Evolutionary conservation across 1,140 invertebrate species (phyloP), one percentile per base, ranked within the genome.

Genomic region (Sitobion miscanthi): DNA sequence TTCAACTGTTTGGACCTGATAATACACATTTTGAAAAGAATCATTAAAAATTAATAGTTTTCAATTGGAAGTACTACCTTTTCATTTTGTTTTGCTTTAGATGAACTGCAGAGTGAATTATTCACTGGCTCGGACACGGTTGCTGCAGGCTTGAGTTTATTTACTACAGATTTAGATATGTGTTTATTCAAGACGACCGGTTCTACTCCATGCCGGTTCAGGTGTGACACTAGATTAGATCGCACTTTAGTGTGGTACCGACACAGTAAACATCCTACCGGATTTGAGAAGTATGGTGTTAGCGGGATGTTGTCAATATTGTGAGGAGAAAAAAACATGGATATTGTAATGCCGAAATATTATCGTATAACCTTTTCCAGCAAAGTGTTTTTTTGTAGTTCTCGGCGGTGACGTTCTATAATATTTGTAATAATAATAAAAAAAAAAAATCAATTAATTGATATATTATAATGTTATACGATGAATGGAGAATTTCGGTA

Each of bases 111-210:
- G 0, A 97, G 97, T 35, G 97, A 95, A 95, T 98, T 98, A 0
- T 96, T 96, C 97, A 98, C 98, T 95, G 97, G 97, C 94, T 98
- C 97, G 94, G 98, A 98, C 96, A 14, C 47, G 5, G 47, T 49
- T 11, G 8, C 47, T 1, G 11, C 11, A 52, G 49, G 49, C 49
- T 14, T 52, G 2, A 20, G 14, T 17, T 52, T 52, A 52, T 17
- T 14, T 2, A 11, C 0, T 20, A 98, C 97, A 0, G 97, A 97
- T 95, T 98, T 98, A 0, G 97, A 96, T 25, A 95, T 94, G 45
- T 94, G 94, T 49, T 94, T 94, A 38, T 94, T 94, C 0, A 97
- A 96, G 0, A 96, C 96, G 0, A 96, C 96, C 94, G 96, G 95
- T 4, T 97, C 96, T 5, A 97, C 96, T 0, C 95, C 95, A 94